phyloP scores from a whole-genome alignment of 2,888 invertebrate species.

The Cabera pusaria region DNA sequence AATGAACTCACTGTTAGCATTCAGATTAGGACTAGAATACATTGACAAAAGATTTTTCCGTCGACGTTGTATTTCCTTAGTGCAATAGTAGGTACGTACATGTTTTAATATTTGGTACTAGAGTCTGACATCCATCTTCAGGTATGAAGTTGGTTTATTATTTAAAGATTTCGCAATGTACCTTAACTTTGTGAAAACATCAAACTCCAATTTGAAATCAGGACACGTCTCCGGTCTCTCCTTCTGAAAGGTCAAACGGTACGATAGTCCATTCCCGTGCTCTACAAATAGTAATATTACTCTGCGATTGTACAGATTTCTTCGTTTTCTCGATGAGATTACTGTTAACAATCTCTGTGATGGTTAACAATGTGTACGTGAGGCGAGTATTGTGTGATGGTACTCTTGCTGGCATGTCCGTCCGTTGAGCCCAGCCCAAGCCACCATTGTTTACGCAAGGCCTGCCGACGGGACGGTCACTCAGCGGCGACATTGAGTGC shows the following conservation, averaged over 20 bases:
- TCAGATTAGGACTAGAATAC: no score
- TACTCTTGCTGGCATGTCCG: constrained; percentile 33
- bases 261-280: constrained; percentile 33
- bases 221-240: constrained; percentile 51
- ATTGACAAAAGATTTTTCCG: no score
- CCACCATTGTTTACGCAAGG: constrained; percentile 50
- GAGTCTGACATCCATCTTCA: no score
- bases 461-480: constrained; percentile 37
- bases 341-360: constrained; percentile 18
- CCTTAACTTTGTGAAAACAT: constrained; percentile 7
- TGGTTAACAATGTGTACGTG: constrained; percentile 19
- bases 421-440: constrained; percentile 39
- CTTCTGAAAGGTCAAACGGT: constrained; percentile 44
- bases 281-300: constrained; percentile 34
- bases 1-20: neutral
- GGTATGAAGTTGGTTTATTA: no score
- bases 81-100: no score
- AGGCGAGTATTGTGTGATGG: constrained; percentile 32
- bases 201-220: constrained; percentile 32
- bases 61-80: no score
- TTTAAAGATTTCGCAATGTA: neutral
- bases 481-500: constrained; percentile 43
- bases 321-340: constrained; percentile 12
- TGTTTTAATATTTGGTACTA: no score
- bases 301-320: constrained; percentile 22